Conservation (phyloP, 2,797 vertebrate species). For the Coracias cyanogaster region DNA sequence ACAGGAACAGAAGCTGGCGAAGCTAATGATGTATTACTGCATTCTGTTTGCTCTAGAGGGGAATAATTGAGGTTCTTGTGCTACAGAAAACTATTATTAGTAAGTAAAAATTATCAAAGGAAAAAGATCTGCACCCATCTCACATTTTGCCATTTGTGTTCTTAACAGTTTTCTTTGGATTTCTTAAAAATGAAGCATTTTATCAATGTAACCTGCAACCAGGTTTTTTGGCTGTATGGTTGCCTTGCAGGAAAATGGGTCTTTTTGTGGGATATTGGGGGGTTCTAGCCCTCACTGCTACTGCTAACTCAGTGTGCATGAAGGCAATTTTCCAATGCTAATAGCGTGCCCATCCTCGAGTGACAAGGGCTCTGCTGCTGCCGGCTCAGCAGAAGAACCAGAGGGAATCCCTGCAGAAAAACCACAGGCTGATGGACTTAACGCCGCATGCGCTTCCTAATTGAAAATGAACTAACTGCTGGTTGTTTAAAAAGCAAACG, state of each 20-base stretch:
- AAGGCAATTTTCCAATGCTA: background rate
- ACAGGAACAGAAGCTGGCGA: background rate
- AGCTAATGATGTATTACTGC: conserved; percentile 18
- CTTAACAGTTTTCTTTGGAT: background rate
- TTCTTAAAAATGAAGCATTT: background rate
- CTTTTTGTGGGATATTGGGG: background rate
- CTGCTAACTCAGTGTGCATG: background rate
- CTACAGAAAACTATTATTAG: conserved; percentile 28
- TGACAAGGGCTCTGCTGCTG: background rate
- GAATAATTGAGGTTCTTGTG: conserved; percentile 5
- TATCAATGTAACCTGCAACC: accelerated
- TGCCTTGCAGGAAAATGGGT: background rate
- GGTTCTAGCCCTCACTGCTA: background rate
- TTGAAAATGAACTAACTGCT: background rate
- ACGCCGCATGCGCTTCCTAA: background rate
- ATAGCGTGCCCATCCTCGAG: accelerated
- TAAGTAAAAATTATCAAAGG: conserved; percentile 8
- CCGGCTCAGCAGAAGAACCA: background rate
- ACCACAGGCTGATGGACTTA: background rate
- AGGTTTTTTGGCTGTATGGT: background rate
- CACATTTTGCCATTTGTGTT: background rate
- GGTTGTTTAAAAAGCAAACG: background rate
- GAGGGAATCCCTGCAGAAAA: background rate
- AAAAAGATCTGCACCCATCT: background rate
- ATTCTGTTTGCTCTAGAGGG: background rate